Percentiles rank a stretch among this genome's conserved stretches.
Conservation (phyloP, 2,797 vertebrate genomes). For the Catostomus latipinnis region DNA sequence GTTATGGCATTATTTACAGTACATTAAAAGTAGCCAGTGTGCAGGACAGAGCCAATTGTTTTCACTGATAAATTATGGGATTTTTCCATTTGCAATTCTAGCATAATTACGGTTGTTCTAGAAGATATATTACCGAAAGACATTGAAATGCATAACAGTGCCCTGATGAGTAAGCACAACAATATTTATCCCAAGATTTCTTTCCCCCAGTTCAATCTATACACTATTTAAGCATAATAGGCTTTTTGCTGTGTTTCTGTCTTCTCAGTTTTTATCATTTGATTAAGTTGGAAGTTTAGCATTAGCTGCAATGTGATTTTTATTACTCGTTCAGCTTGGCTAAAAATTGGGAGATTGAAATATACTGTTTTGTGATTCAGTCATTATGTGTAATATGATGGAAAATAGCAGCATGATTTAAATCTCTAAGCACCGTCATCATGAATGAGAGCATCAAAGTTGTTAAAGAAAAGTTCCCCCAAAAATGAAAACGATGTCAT, state of each 20-base stretch:
- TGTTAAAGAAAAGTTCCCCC: neutral
- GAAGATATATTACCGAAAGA: conserved; percentile 5
- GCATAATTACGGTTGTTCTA: neutral
- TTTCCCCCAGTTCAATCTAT: neutral
- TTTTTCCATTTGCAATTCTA: conserved; percentile 1
- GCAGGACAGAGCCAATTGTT: conserved; percentile 24
- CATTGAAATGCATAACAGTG: neutral
- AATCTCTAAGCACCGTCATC: neutral
- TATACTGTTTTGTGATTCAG: conserved; percentile 20
- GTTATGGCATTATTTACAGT: conserved; percentile 35
- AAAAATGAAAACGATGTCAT: too few species aligned
- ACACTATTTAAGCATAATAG: conserved; percentile 2
- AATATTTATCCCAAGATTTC: neutral
- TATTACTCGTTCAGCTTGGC: neutral
- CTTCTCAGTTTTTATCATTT: too few species aligned
- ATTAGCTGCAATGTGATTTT: conserved; percentile 1
- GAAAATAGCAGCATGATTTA: conserved; percentile 26
- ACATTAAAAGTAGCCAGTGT: conserved; percentile 31
- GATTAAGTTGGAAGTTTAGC: neutral
- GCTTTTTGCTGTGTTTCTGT: neutral
- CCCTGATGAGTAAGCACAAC: conserved; percentile 23
- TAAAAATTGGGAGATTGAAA: neutral
- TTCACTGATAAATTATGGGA: conserved; percentile 19
- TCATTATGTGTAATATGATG: conserved; percentile 18
- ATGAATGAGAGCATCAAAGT: conserved; percentile 25